Conservation (phyloP, 2,113 vertebrate genomes). For the Jacana jacana region DNA sequence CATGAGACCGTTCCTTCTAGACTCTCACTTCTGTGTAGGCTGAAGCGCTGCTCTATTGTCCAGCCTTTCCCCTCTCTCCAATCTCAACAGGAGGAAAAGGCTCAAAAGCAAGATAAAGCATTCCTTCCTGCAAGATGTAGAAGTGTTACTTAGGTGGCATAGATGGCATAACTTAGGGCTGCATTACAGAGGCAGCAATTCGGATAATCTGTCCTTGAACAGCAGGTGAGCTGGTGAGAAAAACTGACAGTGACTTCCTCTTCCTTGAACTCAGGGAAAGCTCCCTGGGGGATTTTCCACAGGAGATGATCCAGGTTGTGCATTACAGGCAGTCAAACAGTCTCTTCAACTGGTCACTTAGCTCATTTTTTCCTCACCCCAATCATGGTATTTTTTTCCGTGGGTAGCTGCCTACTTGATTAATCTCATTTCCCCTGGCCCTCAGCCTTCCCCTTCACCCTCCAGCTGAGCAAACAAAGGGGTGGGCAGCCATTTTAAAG, state of each 20-base stretch:
- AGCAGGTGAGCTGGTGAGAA: background rate
- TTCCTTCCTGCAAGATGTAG: background rate
- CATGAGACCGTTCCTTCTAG: background rate
- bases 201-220: background rate
- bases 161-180: background rate
- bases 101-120: background rate
- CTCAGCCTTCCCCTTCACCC: background rate
- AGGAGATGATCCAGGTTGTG: background rate
- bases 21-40: background rate
- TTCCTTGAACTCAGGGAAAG: background rate
- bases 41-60: background rate
- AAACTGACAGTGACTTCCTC: background rate
- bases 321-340: background rate
- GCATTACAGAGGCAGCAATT: background rate
- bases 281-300: background rate
- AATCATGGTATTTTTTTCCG: conserved; percentile 12
- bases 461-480: conserved; percentile 74
- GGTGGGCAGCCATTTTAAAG: conserved; percentile 1
- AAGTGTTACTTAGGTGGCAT: background rate
- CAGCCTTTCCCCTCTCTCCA: background rate
- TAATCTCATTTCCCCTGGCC: conserved; percentile 62
- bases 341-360: background rate
- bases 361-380: conserved; percentile 45
- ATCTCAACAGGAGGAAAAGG: background rate
- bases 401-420: conserved; percentile 60